A percentile compares a stretch with the other conserved stretches of the same genome.
These are phyloP conservation scores for Epistrophe eligans DNA, from an alignment of 2,888 invertebrate genomes.

Conservation along the genomic window DNA sequence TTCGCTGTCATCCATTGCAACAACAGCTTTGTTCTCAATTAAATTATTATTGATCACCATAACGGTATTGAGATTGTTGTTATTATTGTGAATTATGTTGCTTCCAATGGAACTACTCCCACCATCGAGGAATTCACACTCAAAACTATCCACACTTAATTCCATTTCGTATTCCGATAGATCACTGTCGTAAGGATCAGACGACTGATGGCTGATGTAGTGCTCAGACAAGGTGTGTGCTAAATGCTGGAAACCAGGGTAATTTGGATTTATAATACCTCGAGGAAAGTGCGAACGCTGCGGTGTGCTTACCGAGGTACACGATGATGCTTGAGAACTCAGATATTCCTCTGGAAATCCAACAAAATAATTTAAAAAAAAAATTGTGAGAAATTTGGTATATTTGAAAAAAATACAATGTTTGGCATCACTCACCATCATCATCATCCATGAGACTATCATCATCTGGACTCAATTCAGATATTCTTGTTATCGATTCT, in stretches of 20 bases:
- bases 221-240: constrained; percentile 88
- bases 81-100: constrained; percentile 61
- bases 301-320: constrained; percentile 77
- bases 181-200: constrained; percentile 82
- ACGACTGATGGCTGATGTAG: constrained; percentile 82
- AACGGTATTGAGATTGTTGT: constrained; percentile 67
- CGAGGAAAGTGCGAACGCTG: constrained; percentile 84
- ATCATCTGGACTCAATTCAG: constrained; percentile 56
- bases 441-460: constrained; percentile 74
- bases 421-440: constrained; percentile 48
- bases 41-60: constrained; percentile 69
- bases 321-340: constrained; percentile 72
- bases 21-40: constrained; percentile 59
- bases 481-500: constrained; percentile 63
- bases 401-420: not conserved
- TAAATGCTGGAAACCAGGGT: constrained; percentile 93
- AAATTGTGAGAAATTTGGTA: not conserved
- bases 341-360: constrained; percentile 60
- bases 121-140: constrained; percentile 70
- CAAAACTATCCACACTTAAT: constrained; percentile 80
- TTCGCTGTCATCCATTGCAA: constrained; percentile 52
- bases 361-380: not conserved
- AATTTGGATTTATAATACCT: constrained; percentile 93
- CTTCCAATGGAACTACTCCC: constrained; percentile 33
- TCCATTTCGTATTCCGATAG: constrained; percentile 82